A percentile compares a stretch with the other conserved stretches of the same genome.
Conservation (phyloP, 92 coral and sea anemone genomes). For the Phenganax subtilis region DNA sequence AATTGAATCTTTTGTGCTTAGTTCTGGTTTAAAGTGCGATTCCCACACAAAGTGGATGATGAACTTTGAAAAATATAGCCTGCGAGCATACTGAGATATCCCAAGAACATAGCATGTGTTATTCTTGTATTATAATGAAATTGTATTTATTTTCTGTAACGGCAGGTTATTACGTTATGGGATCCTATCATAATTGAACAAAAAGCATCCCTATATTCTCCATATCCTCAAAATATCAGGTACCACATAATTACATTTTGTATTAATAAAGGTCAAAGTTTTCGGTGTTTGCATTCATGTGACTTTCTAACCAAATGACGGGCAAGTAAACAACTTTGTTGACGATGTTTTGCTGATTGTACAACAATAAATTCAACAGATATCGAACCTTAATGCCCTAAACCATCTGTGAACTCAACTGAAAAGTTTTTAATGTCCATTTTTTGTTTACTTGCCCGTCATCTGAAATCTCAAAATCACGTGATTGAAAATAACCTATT, state of each 20-base stretch:
- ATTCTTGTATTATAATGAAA: neutral
- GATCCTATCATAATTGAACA: slow-evolving; percentile 74
- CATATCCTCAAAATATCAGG: slow-evolving; percentile 70
- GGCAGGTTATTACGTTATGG: slow-evolving; percentile 82
- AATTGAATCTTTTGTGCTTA: too few relatives aligned
- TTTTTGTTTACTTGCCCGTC: too few relatives aligned
- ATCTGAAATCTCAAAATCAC: too few relatives aligned
- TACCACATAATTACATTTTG: slow-evolving; percentile 18
- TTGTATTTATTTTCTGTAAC: neutral
- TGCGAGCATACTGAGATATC: too few relatives aligned
- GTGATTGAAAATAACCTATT: too few relatives aligned
- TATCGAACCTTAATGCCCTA: too few relatives aligned
- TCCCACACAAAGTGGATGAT: neutral
- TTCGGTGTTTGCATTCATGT: neutral
- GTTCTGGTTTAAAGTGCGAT: neutral
- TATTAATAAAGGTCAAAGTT: neutral
- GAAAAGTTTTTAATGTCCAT: too few relatives aligned
- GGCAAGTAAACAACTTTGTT: too few relatives aligned
- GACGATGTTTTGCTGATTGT: too few relatives aligned
- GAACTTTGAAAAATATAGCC: too few relatives aligned
- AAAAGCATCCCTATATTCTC: slow-evolving; percentile 61
- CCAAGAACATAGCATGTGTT: neutral
- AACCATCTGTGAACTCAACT: too few relatives aligned
- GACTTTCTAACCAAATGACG: neutral
- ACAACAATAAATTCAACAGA: too few relatives aligned